Conservation (phyloP, 2,888 invertebrate species). For the Anaspis maculata region DNA sequence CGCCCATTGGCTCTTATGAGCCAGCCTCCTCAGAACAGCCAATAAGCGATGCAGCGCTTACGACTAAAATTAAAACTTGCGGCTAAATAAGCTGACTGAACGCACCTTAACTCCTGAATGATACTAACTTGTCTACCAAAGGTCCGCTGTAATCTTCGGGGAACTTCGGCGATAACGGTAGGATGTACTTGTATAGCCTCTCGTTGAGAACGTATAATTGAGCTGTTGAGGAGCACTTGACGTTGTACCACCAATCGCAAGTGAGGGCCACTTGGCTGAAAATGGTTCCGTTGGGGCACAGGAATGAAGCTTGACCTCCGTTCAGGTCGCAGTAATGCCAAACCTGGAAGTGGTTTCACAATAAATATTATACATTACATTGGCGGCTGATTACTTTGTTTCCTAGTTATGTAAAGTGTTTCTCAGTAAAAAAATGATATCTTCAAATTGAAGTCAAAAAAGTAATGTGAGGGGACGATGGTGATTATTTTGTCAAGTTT, state of each 20-base stretch:
- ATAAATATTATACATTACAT: no score
- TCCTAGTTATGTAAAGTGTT: no score
- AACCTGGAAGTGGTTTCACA: conserved; percentile 51
- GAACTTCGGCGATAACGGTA: conserved; percentile 79
- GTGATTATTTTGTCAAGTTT: no score
- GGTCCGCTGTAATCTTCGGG: conserved; percentile 87
- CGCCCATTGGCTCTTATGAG: no score
- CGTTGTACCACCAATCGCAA: conserved; percentile 92
- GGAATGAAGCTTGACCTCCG: conserved; percentile 81
- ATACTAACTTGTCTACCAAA: conserved; percentile 67
- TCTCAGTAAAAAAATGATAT: no score
- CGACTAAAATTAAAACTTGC: no score
- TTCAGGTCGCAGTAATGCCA: conserved; percentile 91
- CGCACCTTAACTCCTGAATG: conserved; percentile 7
- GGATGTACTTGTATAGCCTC: conserved; percentile 78
- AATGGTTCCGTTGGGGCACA: conserved; percentile 85
- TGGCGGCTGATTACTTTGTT: no score
- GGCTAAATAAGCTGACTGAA: no score
- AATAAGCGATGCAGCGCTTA: no score
- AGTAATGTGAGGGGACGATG: no score
- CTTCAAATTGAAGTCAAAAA: no score
- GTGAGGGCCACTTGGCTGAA: conserved; percentile 83
- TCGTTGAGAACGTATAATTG: conserved; percentile 84
- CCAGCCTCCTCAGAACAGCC: no score
- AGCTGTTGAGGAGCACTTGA: conserved; percentile 72